phyloP scores from a whole-genome alignment of 2,113 vertebrate species.

The Panurus biarmicus region DNA sequence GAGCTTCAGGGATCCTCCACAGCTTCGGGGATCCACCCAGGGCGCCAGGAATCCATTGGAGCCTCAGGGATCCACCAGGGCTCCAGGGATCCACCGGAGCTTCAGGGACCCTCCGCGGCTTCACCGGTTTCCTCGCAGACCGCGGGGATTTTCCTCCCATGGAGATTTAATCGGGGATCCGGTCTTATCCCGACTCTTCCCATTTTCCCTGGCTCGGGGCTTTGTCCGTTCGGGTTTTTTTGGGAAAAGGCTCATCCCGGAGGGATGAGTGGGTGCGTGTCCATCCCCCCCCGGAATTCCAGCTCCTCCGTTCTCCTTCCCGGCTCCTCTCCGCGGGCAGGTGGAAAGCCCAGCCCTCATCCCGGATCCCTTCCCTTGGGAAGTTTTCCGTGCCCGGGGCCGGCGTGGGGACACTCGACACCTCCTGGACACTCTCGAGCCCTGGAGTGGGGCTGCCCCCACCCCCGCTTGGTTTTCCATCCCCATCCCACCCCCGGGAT shows the following conservation, averaged over 20 bases:
- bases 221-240: rapidly evolving
- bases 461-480: neutral
- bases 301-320: too few relatives aligned
- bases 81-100: too few relatives aligned
- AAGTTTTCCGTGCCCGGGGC: neutral
- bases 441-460: neutral
- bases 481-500: too few relatives aligned
- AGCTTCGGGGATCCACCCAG: too few relatives aligned
- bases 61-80: too few relatives aligned
- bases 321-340: neutral
- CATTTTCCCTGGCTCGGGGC: neutral
- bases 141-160: rapidly evolving
- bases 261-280: neutral
- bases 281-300: neutral
- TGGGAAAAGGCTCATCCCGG: neutral
- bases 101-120: neutral
- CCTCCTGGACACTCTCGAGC: neutral
- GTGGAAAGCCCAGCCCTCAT: rapidly evolving
- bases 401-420: rapidly evolving
- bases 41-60: too few relatives aligned
- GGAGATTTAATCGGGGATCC: neutral
- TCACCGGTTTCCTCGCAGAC: neutral
- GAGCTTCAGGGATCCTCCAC: too few relatives aligned
- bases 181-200: neutral
- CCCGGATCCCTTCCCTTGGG: neutral